These are phyloP conservation scores for Oriolus oriolus DNA, from an alignment of 2,113 vertebrate genomes.

Conservation along the genomic window DNA sequence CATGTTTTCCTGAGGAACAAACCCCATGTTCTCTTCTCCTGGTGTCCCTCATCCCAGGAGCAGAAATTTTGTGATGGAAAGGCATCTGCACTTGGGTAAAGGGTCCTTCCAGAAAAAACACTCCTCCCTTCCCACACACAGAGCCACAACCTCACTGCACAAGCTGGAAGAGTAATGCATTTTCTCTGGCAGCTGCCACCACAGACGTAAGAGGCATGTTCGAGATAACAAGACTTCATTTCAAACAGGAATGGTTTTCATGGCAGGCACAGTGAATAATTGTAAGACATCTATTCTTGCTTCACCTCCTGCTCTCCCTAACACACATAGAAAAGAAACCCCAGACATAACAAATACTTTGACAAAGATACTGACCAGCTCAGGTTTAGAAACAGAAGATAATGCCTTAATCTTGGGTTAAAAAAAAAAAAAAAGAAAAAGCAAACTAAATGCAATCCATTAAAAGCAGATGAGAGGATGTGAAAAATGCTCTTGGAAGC, in stretches of 20 bases:
- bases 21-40: neutral
- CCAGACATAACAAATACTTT: neutral
- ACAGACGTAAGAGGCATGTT: neutral
- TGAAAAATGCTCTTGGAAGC: slow-evolving; percentile 2
- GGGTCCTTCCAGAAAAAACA: neutral
- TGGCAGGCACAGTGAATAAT: slow-evolving; percentile 16
- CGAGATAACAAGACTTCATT: slow-evolving; percentile 21
- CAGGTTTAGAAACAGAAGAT: slow-evolving; percentile 2
- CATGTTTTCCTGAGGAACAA: neutral
- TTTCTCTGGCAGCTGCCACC: slow-evolving; percentile 23
- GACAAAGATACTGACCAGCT: slow-evolving; percentile 1
- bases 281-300: neutral
- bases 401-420: neutral
- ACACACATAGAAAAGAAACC: neutral
- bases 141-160: neutral
- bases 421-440: neutral
- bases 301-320: neutral
- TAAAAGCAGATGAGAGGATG: slow-evolving; percentile 2
- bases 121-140: neutral
- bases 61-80: neutral
- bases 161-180: slow-evolving; percentile 6
- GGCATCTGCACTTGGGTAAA: neutral
- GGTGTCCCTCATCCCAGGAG: neutral
- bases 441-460: neutral
- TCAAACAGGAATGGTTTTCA: neutral